A percentile compares a stretch with the other conserved stretches of the same genome.
phyloP scores from a whole-genome alignment of 2,797 vertebrate species.

The Sorex maritimensis region DNA sequence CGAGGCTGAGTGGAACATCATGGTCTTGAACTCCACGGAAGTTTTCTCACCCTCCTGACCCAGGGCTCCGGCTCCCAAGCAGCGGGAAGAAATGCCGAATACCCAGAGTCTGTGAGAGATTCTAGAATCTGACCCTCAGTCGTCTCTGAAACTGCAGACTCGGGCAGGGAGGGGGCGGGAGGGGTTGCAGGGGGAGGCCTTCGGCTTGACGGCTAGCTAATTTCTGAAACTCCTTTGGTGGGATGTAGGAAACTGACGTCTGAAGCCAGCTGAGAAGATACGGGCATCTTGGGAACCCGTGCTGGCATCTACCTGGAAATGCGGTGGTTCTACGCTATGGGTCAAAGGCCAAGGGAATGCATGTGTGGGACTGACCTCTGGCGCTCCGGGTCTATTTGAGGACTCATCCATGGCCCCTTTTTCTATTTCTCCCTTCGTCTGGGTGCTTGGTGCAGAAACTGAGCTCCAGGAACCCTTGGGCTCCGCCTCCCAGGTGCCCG shows the following conservation, averaged over 20 bases:
- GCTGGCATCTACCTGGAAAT: not conserved
- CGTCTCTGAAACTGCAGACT: not conserved
- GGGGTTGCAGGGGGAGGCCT: not conserved
- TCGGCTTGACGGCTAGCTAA: not conserved
- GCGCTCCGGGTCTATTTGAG: not conserved
- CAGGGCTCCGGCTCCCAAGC: not conserved
- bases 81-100: not conserved
- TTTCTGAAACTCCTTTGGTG: slow-evolving; percentile 21
- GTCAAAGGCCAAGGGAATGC: not conserved
- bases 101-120: not conserved
- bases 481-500: not conserved
- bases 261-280: not conserved
- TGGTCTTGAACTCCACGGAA: not conserved
- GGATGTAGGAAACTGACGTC: not conserved
- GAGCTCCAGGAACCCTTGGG: not conserved
- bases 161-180: not conserved
- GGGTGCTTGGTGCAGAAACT: slow-evolving; percentile 19
- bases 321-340: slow-evolving; percentile 3
- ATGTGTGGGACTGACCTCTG: not conserved
- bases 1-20: not conserved
- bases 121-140: not conserved
- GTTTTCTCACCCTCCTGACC: not conserved
- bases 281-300: not conserved
- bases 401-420: accelerated
- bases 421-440: not conserved